Conservation (phyloP, 2,797 vertebrate genomes). For the Liparis tanakae region DNA sequence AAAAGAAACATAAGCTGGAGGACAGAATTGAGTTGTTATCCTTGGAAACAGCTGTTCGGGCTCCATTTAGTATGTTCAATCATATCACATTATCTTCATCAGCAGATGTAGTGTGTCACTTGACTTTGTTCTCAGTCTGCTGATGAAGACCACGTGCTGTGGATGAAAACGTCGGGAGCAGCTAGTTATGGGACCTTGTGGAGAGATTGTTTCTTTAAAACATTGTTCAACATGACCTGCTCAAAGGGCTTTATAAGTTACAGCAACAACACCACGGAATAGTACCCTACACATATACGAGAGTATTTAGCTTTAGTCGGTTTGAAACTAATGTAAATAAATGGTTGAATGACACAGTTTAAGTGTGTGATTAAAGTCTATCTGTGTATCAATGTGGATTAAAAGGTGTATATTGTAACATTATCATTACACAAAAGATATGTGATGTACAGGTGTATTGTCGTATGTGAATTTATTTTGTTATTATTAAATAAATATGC, state of each 20-base stretch:
- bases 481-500: too few species aligned
- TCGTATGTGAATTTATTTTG: not conserved
- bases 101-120: not conserved
- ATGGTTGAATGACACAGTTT: too few species aligned
- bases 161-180: not conserved
- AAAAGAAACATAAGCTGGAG: not conserved
- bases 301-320: too few species aligned
- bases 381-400: not conserved
- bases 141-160: not conserved
- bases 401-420: too few species aligned
- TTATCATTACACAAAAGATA: not conserved
- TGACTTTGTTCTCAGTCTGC: not conserved
- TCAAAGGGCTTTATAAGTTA: too few species aligned
- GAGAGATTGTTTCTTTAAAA: not conserved
- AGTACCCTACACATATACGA: too few species aligned
- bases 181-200: not conserved
- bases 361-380: too few species aligned
- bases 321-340: too few species aligned
- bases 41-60: constrained; percentile 1
- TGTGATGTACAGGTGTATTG: not conserved
- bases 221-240: too few species aligned
- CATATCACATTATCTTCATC: constrained; percentile 5
- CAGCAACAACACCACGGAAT: too few species aligned
- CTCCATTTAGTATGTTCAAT: not conserved
- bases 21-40: not conserved